Percentiles rank a stretch among this genome's conserved stretches.
Evolutionary conservation across 64 coral and sea anemone genomes (phyloP).

Genomic region (Stichodactyla mertensii): DNA sequence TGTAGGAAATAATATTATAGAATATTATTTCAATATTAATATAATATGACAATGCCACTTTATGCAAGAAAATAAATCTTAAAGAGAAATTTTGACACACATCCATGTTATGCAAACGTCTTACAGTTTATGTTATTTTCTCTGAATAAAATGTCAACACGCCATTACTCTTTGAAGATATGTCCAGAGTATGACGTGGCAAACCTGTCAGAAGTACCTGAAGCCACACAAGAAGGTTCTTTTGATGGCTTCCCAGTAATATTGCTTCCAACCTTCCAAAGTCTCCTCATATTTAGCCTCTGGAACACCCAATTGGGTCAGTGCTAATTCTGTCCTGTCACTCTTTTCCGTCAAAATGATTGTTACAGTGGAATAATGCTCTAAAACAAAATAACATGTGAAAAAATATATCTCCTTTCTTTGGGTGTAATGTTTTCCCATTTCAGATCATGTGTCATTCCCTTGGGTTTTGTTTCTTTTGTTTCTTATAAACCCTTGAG

Average conservation of each 20-base stretch:
- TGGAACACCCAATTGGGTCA: constrained; percentile 83
- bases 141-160: constrained; percentile 4
- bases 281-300: constrained; percentile 85
- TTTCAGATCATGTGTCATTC: too few species aligned
- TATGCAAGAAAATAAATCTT: too few species aligned
- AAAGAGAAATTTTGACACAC: too few species aligned
- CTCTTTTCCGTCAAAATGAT: constrained; percentile 73
- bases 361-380: constrained; percentile 80
- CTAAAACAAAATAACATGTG: constrained; percentile 18
- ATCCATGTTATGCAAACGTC: too few species aligned
- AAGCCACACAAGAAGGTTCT: constrained; percentile 80
- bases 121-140: not conserved
- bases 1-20: too few species aligned
- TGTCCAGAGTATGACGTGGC: constrained; percentile 20
- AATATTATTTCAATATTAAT: too few species aligned
- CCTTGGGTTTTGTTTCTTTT: too few species aligned
- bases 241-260: constrained; percentile 92
- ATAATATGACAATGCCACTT: too few species aligned
- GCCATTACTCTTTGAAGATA: constrained; percentile 18
- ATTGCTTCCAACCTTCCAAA: constrained; percentile 84
- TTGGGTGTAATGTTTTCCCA: too few species aligned
- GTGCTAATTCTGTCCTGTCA: constrained; percentile 66
- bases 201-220: constrained; percentile 74
- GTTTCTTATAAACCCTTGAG: too few species aligned
- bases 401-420: not conserved